Base-by-base conservation (phyloP, 1,140 invertebrate species). In the Drosophila repletoides region DNA sequence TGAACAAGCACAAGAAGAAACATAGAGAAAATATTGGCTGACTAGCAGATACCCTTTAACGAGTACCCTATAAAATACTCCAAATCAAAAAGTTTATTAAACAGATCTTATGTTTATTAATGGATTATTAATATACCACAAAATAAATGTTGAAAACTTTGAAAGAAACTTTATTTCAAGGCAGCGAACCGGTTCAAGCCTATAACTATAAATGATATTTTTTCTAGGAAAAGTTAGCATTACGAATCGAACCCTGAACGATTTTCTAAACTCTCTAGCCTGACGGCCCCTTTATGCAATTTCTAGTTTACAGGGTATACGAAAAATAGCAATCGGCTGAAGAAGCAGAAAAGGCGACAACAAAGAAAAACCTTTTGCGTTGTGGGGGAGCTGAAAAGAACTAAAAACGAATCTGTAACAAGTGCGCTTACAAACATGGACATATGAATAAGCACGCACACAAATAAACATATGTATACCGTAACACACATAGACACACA, bases 331-430 rank as follows among this genome's bases (percentile, higher is more conserved):
- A 36, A 26, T 41, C 26, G 43, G n/a, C n/a, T 15, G 36, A 64
- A 64, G 29, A 38, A 41, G 43, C 59, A 9, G 31, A 21, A 55
- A 6, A 24, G 21, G 17, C 26, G 63, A 49, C 53, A 69, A 64
- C 66, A 69, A 69, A 68, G 65, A 14, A 63, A 65, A 68, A 63
- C 33, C 49, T 53, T 60, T 36, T 45, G 43, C 45, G 28, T 28
- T 69, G 66, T 45, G 51, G 63, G 29, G 28, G 38, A 31, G 51
- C 24, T 24, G 10, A 17, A 36, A 34, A 48, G 34, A 49, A 38
- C 46, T 48, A 29, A 45, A 64, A 68, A 38, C 53, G 41, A 65
- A 73, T 56, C 76, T 83, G 76, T 80, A 80, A 80, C 76, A 80
- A 80, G 76, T 80, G 76, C 45, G 63, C 28, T 66, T 53, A 55